phyloP scores from a whole-genome alignment of 2,797 vertebrate genomes.

The Trachurus trachurus region DNA sequence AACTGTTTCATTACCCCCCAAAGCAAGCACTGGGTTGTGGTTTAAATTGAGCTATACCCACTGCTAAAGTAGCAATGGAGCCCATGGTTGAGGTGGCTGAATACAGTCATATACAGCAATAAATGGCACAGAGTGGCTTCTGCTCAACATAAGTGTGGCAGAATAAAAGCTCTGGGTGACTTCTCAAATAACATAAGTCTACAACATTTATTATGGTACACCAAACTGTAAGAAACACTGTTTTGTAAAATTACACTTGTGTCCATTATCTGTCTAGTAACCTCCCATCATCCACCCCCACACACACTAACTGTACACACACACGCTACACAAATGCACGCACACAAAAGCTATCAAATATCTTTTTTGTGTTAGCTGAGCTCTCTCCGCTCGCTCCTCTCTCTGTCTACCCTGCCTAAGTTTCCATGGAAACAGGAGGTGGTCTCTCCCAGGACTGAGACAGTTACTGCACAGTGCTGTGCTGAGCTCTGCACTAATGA shows the following conservation, averaged over 20 bases:
- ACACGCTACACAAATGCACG: conserved; percentile 24
- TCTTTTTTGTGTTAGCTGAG: conserved; percentile 54
- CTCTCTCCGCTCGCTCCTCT: conserved; percentile 65
- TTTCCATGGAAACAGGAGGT: conserved; percentile 89
- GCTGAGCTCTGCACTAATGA: conserved; percentile 81
- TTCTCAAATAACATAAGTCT: conserved; percentile 49
- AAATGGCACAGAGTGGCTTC: neutral
- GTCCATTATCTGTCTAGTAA: conserved; percentile 61
- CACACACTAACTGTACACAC: conserved; percentile 20
- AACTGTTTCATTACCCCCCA: conserved; percentile 81
- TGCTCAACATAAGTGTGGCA: neutral
- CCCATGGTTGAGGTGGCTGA: neutral
- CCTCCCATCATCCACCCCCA: conserved; percentile 48
- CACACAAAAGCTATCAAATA: conserved; percentile 55
- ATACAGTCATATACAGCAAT: conserved; percentile 8
- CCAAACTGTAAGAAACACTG: conserved; percentile 51
- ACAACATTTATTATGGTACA: conserved; percentile 47
- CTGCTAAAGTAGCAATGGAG: conserved; percentile 23
- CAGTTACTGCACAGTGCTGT: conserved; percentile 76
- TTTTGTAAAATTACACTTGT: conserved; percentile 59
- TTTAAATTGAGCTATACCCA: conserved; percentile 53
- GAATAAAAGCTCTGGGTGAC: conserved; percentile 37
- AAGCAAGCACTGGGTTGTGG: conserved; percentile 47
- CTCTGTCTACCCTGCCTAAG: conserved; percentile 79
- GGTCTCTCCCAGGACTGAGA: conserved; percentile 82